Conservation (phyloP, 1,140 invertebrate species). For the Latrodectus geometricus region DNA sequence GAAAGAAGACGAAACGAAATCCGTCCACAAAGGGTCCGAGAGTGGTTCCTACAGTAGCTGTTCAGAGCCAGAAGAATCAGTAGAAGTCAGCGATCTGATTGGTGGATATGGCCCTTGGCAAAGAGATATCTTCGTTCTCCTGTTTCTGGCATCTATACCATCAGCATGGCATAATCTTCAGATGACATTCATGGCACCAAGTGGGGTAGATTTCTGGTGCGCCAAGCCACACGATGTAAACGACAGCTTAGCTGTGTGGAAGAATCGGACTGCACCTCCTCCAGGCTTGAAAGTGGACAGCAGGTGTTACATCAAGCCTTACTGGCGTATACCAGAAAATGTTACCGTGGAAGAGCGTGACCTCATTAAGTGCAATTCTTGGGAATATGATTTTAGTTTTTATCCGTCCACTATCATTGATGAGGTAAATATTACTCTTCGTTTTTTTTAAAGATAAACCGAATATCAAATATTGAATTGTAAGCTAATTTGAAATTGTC, state of each 20-base stretch:
- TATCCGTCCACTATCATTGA: constrained; percentile 62
- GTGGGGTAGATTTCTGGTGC: constrained; percentile 55
- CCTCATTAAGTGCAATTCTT: constrained; percentile 38
- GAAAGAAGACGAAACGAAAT: constrained; percentile 24
- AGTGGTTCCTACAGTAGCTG: no score
- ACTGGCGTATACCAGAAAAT: constrained; percentile 23
- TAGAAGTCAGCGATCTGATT: constrained; percentile 45
- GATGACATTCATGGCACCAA: constrained; percentile 58
- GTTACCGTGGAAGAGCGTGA: constrained; percentile 16
- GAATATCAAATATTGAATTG: no score
- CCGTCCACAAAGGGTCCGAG: constrained; percentile 13
- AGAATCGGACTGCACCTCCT: constrained; percentile 12
- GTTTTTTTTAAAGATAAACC: no score
- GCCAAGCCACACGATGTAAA: constrained; percentile 14
- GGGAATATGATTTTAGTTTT: constrained; percentile 60
- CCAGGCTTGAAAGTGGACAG: constrained; percentile 9
- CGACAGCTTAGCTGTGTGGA: constrained; percentile 10
- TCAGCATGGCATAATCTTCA: constrained; percentile 54
- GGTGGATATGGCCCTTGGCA: constrained; percentile 57
- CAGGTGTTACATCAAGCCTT: constrained; percentile 16
- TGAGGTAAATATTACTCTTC: constrained; percentile 46
- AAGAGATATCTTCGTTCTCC: constrained; percentile 39
- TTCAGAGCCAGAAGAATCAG: constrained; percentile 2
- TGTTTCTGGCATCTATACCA: constrained; percentile 44
- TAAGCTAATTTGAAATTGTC: no score